Evolutionary conservation across 2,113 vertebrate genomes (phyloP).

Genomic region (Columbina picui): DNA sequence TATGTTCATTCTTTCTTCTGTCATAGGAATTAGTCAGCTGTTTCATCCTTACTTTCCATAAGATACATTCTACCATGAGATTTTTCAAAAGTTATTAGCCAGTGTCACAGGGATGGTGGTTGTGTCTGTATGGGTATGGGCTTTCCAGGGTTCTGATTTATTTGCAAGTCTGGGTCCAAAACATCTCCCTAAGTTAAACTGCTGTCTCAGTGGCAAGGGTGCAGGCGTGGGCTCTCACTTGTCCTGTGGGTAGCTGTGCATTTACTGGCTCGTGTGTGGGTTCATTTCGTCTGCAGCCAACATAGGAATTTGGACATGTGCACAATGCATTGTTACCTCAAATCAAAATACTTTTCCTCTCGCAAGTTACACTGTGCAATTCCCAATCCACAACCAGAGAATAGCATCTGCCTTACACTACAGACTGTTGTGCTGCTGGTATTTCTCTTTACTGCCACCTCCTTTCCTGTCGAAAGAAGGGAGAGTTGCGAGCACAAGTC

Average conservation of each 20-base stretch:
- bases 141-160: not conserved
- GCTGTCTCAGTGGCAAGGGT: not conserved
- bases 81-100: not conserved
- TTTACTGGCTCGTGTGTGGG: accelerated
- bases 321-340: not conserved
- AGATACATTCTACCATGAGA: accelerated
- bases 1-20: not conserved
- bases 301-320: accelerated
- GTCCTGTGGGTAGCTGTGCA: not conserved
- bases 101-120: not conserved
- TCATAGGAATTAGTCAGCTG: not conserved
- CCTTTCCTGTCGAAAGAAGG: not conserved
- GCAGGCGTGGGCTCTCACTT: accelerated
- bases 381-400: not conserved
- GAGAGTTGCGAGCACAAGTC: not conserved
- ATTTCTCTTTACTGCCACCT: not conserved
- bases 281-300: accelerated
- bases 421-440: accelerated
- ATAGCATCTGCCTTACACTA: not conserved
- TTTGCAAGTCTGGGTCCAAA: not conserved
- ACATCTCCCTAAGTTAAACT: not conserved
- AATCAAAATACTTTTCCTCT: too few relatives aligned
- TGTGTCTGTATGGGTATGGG: not conserved
- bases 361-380: accelerated
- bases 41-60: accelerated